Percentiles rank a stretch among this genome's conserved stretches.
These are phyloP conservation scores for Pyrocephalus nanus DNA, from an alignment of 2,797 vertebrate species.

Conservation along the genomic window DNA sequence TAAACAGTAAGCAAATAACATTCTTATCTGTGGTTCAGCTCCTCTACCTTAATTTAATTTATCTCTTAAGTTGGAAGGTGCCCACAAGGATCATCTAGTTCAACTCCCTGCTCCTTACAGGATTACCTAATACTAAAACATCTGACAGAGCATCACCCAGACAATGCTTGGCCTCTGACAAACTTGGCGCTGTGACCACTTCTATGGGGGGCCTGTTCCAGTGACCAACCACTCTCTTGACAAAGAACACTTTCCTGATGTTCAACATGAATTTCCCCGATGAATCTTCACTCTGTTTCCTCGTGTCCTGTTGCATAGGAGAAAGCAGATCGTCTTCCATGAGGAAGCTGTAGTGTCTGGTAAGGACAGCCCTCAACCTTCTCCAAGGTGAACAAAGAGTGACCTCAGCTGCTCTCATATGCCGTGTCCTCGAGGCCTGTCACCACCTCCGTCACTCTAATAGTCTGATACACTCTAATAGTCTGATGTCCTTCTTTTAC, in stretches of 20 bases:
- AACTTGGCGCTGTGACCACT: not conserved
- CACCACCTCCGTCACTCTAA: not conserved
- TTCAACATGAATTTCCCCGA: not conserved
- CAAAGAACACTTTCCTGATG: not conserved
- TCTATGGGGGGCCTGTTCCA: not conserved
- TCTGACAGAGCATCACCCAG: too few relatives aligned
- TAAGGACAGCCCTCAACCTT: not conserved
- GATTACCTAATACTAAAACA: not conserved
- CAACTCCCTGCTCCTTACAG: not conserved
- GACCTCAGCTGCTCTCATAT: not conserved
- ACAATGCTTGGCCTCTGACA: not conserved
- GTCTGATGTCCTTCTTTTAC: not conserved
- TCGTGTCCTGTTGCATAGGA: not conserved
- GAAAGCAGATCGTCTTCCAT: not conserved
- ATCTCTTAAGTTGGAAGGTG: not conserved
- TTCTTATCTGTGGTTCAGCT: accelerated
- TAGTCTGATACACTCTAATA: not conserved
- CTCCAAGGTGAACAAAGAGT: not conserved
- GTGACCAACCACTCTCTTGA: not conserved
- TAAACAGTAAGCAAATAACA: not conserved
- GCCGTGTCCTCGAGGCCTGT: not conserved
- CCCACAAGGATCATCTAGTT: not conserved
- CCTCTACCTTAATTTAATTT: not conserved
- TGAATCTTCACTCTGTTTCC: not conserved
- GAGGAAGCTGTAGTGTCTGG: not conserved